Conservation (phyloP, 2,113 vertebrate genomes). For the Chelonoidis abingdonii region DNA sequence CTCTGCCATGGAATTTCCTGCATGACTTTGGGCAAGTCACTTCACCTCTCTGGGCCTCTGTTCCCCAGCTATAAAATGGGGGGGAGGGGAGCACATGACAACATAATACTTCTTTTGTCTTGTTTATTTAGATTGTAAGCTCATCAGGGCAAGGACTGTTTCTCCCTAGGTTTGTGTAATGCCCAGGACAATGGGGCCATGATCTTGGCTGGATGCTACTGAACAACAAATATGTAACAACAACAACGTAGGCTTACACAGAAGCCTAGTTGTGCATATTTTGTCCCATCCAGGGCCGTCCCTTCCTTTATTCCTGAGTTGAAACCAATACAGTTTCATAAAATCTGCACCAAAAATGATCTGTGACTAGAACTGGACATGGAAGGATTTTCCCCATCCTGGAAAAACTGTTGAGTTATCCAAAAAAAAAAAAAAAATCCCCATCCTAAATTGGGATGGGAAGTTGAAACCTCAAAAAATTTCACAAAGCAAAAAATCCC, state of each 20-base stretch:
- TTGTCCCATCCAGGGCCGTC: neutral
- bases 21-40: neutral
- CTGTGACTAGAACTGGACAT: neutral
- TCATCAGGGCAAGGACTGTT: fast-evolving
- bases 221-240: neutral
- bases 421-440: neutral
- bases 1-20: neutral
- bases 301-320: neutral
- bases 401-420: neutral
- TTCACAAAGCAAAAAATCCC: neutral
- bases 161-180: neutral
- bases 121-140: fast-evolving
- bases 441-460: neutral
- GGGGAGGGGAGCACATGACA: fast-evolving
- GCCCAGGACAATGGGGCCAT: neutral
- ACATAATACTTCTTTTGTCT: neutral
- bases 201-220: neutral
- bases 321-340: neutral
- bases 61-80: neutral
- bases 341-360: fast-evolving
- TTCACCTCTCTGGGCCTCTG: neutral
- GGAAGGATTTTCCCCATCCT: neutral
- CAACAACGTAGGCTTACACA: neutral
- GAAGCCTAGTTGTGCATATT: neutral
- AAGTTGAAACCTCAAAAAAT: neutral